These are phyloP conservation scores for Tyria jacobaeae DNA, from an alignment of 2,888 invertebrate genomes.

Conservation along the genomic window DNA sequence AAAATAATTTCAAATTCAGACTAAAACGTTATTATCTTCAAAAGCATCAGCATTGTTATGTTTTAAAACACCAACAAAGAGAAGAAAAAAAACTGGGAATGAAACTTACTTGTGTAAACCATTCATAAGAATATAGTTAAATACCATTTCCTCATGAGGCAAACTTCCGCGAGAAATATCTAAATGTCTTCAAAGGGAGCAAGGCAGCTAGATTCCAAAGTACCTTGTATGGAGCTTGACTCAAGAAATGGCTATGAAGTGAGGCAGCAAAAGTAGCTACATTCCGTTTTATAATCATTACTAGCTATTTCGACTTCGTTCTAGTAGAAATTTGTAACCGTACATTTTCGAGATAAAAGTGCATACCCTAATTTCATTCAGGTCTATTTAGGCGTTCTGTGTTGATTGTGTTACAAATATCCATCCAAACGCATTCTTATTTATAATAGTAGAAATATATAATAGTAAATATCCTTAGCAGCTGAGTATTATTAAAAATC, in stretches of 20 bases:
- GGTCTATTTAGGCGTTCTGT: too few relatives aligned
- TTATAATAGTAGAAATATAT: too few relatives aligned
- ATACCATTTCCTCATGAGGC: neutral
- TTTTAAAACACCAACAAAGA: neutral
- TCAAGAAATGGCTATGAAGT: neutral
- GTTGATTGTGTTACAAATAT: too few relatives aligned
- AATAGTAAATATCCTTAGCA: too few relatives aligned
- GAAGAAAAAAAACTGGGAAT: neutral
- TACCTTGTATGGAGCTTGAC: neutral
- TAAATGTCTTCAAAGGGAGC: neutral
- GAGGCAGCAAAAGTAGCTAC: neutral
- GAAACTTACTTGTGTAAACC: neutral
- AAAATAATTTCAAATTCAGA: too few relatives aligned
- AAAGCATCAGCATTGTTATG: too few relatives aligned
- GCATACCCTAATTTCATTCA: too few relatives aligned
- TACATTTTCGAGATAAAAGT: too few relatives aligned
- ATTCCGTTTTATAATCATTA: neutral
- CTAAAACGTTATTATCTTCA: too few relatives aligned
- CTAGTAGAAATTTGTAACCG: too few relatives aligned
- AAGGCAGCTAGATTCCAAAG: neutral
- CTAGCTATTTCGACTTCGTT: neutral
- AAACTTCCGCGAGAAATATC: constrained; percentile 4
- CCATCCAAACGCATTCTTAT: too few relatives aligned
- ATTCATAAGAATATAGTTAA: neutral
- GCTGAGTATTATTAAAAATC: neutral